Evolutionary conservation across 2,113 vertebrate genomes (phyloP).

Genomic region (Nothocercus julius): DNA sequence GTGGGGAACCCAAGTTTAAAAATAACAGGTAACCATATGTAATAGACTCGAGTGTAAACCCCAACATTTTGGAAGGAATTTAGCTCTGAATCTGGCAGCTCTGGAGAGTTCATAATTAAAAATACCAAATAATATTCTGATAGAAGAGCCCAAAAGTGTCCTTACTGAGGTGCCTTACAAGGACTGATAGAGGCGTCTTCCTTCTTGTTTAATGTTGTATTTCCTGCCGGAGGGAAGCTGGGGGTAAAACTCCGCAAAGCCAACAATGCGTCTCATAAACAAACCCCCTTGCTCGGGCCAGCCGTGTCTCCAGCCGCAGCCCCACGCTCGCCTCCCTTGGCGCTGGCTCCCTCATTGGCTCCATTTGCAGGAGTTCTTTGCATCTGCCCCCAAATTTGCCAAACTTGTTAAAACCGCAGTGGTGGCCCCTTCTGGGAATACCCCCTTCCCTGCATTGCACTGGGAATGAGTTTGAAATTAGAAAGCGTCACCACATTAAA

Average conservation of each 20-base stretch:
- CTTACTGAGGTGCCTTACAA: not conserved
- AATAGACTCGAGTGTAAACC: not conserved
- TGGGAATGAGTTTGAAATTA: not conserved
- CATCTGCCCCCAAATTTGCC: not conserved
- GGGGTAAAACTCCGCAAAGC: slow-evolving; percentile 51
- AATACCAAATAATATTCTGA: not conserved
- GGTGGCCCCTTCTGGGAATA: not conserved
- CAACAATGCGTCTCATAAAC: slow-evolving; percentile 55
- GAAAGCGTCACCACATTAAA: not conserved
- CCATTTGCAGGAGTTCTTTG: not conserved
- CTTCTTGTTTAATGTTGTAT: slow-evolving; percentile 47
- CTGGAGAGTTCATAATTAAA: not conserved
- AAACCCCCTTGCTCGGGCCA: slow-evolving; percentile 7
- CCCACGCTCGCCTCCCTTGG: too few relatives aligned
- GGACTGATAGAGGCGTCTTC: not conserved
- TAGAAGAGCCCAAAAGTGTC: not conserved
- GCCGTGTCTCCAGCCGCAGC: too few relatives aligned
- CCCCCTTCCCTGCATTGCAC: not conserved
- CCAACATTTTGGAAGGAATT: not conserved
- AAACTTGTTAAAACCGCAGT: not conserved
- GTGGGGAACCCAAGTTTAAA: not conserved
- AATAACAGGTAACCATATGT: not conserved
- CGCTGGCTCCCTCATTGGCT: not conserved
- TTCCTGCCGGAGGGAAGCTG: slow-evolving; percentile 57
- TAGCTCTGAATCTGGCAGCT: not conserved